Percentiles rank a stretch among this genome's conserved stretches.
Conservation (phyloP, 1,140 invertebrate species). For the Ips typographus region DNA sequence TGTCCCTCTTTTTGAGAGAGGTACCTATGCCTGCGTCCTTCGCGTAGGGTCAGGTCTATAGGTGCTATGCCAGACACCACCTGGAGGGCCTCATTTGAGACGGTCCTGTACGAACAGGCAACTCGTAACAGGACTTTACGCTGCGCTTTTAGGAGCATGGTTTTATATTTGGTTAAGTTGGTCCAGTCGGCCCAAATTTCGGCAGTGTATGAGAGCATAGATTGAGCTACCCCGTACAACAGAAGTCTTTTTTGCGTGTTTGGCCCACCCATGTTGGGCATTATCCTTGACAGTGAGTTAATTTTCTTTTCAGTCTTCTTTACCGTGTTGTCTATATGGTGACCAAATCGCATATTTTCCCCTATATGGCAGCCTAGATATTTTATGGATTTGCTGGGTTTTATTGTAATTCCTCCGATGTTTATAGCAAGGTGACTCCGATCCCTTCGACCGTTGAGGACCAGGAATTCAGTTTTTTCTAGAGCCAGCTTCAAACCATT, state of each 20-base stretch:
- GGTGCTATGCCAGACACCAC: background rate
- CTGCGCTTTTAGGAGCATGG: background rate
- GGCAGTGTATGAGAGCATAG: background rate
- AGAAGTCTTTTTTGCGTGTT: background rate
- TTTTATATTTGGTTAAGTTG: background rate
- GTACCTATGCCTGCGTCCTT: background rate
- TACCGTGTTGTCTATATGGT: background rate
- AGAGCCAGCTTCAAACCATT: background rate
- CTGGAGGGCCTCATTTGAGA: background rate
- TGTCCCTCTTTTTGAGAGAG: background rate
- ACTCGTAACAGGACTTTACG: background rate
- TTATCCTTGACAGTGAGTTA: slow-evolving; percentile 22
- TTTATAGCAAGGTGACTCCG: background rate
- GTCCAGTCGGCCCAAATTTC: background rate
- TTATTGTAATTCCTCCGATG: too few species aligned
- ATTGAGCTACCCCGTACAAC: background rate
- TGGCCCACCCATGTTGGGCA: slow-evolving; percentile 25
- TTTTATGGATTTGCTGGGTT: background rate
- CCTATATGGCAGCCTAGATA: background rate
- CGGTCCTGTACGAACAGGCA: background rate
- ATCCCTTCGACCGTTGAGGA: background rate
- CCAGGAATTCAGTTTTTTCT: background rate
- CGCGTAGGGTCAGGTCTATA: background rate
- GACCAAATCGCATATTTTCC: background rate
- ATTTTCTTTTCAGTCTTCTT: slow-evolving; percentile 10